Conservation (phyloP, 23 tunicate species). For the Halocynthia aurantium region DNA sequence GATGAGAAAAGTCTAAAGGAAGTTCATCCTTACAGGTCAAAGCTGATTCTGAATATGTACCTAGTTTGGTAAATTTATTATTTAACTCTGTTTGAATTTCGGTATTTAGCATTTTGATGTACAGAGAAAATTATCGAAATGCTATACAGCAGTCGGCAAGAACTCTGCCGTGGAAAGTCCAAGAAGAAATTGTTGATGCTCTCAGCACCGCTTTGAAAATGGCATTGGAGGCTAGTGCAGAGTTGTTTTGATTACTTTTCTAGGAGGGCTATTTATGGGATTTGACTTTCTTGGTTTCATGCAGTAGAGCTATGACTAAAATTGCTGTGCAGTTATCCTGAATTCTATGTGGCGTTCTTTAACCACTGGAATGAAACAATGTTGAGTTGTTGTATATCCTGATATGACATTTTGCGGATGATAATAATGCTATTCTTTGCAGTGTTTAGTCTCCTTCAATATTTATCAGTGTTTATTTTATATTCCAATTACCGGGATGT, state of each 20-base stretch:
- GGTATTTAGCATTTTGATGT: background rate
- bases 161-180: constrained; percentile 16
- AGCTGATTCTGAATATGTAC: background rate
- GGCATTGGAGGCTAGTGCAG: constrained; percentile 9
- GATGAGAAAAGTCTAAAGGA: background rate
- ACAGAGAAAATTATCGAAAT: constrained; percentile 14
- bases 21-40: constrained; percentile 10
- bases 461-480: background rate
- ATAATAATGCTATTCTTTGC: background rate
- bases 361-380: background rate
- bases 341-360: too few relatives aligned
- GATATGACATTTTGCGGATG: too few relatives aligned
- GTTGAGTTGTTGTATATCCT: too few relatives aligned
- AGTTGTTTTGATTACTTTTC: background rate
- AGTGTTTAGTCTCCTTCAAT: too few relatives aligned
- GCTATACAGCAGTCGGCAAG: constrained; percentile 7
- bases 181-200: constrained; percentile 11
- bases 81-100: too few relatives aligned
- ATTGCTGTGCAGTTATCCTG: too few relatives aligned
- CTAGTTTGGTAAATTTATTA: too few relatives aligned
- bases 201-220: constrained; percentile 6
- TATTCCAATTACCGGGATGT: background rate
- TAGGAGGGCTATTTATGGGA: background rate
- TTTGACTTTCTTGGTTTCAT: too few relatives aligned
- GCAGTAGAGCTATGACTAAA: too few relatives aligned